These are phyloP conservation scores for Parasteatoda lunata DNA, from an alignment of 2,888 invertebrate species.

Conservation along the genomic window DNA sequence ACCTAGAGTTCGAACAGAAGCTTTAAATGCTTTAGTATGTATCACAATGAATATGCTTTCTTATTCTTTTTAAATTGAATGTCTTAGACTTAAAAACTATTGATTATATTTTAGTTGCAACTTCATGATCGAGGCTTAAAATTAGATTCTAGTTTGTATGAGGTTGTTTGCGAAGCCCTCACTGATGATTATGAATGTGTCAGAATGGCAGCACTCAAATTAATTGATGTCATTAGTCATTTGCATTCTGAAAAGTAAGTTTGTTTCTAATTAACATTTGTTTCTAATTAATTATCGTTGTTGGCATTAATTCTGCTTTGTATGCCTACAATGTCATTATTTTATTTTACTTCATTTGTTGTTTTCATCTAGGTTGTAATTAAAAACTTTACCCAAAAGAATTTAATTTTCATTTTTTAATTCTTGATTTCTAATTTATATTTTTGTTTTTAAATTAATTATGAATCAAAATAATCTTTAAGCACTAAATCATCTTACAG, in stretches of 20 bases:
- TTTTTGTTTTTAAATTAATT: too few species aligned
- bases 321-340: neutral
- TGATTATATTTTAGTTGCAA: constrained; percentile 74
- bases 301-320: too few species aligned
- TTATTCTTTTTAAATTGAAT: neutral
- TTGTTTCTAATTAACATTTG: neutral
- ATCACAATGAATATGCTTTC: neutral
- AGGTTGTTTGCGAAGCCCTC: constrained; percentile 83
- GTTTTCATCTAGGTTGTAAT: neutral
- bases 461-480: too few species aligned
- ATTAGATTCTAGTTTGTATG: constrained; percentile 82
- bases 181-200: constrained; percentile 96
- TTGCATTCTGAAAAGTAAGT: constrained; percentile 89
- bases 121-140: constrained; percentile 87
- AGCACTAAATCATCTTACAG: too few species aligned
- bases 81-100: neutral
- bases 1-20: constrained; percentile 91
- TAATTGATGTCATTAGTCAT: constrained; percentile 89
- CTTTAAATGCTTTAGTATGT: constrained; percentile 87
- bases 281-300: too few species aligned
- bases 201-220: constrained; percentile 86
- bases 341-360: neutral
- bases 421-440: too few species aligned
- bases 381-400: too few species aligned
- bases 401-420: too few species aligned